Base-by-base conservation (phyloP, 2,888 invertebrate species). In the Harpalus rufipes region DNA sequence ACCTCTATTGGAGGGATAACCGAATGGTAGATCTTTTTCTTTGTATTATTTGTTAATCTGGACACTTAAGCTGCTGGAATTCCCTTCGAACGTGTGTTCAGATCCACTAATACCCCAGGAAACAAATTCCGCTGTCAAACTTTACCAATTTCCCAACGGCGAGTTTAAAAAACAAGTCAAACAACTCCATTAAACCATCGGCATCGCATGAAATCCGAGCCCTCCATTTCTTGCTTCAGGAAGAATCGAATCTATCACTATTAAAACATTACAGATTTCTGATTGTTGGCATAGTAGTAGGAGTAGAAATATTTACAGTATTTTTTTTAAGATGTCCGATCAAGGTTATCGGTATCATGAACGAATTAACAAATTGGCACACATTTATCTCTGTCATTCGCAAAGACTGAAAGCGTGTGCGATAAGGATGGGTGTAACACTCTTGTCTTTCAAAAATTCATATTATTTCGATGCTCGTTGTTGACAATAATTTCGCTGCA, bases 51-150 rank as follows among this genome's bases (percentile, higher is more conserved):
- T 51, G 44, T 63, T 63, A 63, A 63, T 63, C 63, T 12, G 21
- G 12, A 63, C 63, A 25, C 63, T 63, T 63, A 59, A 63, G 44
- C 44, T 12, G 44, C 10, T 51, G 10, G 44, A 59, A 59, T 12
- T 63, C 63, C 63, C 25, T 14, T 8, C 63, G 10, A 68, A 68
- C 32, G 65, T 68, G 68, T 68, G 68, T 39, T 68, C 68, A 32
- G 68, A 7, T 68, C 14, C 68, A 32, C 68, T 68, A 68, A 68
- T 68, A 68, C 25, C 39, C 39, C 14, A 41, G 25, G 68, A 68
- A 68, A 68, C 68, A 68, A 68, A 68, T 68, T 68, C 68, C 39
- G 68, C 68, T 68, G 68, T 68, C 68, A 68, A 68, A 68, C 68
- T 68, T 68, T 68, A 68, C 32, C 68, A 68, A 68, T 68, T 39